Base-by-base conservation (phyloP, 2,888 invertebrate genomes). In the Drosophila aldrichi region DNA sequence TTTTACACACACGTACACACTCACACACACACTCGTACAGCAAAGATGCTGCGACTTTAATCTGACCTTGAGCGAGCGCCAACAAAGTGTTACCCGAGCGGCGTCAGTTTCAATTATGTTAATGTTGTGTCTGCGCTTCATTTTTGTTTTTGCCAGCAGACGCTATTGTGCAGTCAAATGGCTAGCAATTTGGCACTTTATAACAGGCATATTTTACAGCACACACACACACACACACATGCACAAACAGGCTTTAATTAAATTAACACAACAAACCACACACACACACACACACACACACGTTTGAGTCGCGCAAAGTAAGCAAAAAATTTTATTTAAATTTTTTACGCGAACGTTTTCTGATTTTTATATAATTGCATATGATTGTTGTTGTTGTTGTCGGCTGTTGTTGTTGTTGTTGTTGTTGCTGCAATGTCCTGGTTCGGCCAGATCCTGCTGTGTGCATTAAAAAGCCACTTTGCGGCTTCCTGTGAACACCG, bases 381-480 rank as follows among this genome's bases (percentile, higher is more conserved):
- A 74, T 64, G 61, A 61, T 65, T 57, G 54, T 25, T 55, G 58
- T 46, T 68, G 60, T 48, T 74, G 58, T 44, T 51, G 48, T 0
- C 8, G 61, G 25, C 2, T 70, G 62, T 32, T 74, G 44, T 22
- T 57, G 64, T 25, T 66, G 59, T 25, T 54, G 43, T 44, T 36
- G 36, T 16, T 55, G 56, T 7, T 57, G 57, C 18, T 46, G 58
- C 58, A 58, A 38, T 69, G 36, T 49, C 55, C 67, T 79, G 85
- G 54, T 68, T 60, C 25, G 68, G 48, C 51, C 80, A 70, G 76
- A 65, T 64, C 81, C 86, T 71, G 83, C 81, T 88, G 88, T 88
- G 84, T 88, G 84, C 84, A 88, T 88, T 84, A 88, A 84, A 84
- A 84, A 88, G 88, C 84, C 84, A 84, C 84, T 84, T 84, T 84